phyloP scores from a whole-genome alignment of 2,113 vertebrate genomes.

The Cebidichthys violaceus region DNA sequence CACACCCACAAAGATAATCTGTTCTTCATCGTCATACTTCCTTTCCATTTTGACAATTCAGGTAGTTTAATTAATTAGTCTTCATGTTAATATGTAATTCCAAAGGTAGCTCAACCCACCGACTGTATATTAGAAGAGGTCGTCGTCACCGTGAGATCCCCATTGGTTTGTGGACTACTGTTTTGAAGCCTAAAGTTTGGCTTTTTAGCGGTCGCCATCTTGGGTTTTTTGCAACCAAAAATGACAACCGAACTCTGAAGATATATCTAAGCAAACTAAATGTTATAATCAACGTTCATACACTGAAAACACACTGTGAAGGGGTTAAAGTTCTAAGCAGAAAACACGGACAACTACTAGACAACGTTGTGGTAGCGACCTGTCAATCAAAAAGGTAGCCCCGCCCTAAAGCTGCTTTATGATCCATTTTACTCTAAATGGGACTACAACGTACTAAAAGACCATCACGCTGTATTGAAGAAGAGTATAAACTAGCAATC shows the following conservation, averaged over 20 bases:
- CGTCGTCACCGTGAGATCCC: background rate
- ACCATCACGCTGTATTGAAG: too few relatives aligned
- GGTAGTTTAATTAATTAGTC: background rate
- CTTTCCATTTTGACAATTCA: background rate
- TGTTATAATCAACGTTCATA: background rate
- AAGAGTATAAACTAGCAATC: too few relatives aligned
- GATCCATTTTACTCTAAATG: too few relatives aligned
- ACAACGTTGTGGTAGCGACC: too few relatives aligned
- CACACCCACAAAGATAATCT: too few relatives aligned
- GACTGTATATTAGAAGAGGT: background rate
- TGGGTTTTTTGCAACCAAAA: background rate
- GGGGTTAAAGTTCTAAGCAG: too few relatives aligned
- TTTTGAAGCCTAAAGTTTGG: too few relatives aligned
- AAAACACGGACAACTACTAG: too few relatives aligned
- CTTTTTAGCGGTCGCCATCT: too few relatives aligned
- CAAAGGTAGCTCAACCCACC: background rate
- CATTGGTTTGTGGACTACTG: background rate
- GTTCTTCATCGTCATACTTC: background rate
- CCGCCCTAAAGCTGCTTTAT: too few relatives aligned
- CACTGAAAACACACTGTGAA: background rate
- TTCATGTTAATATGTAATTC: background rate
- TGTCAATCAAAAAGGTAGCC: too few relatives aligned
- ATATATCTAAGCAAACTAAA: background rate
- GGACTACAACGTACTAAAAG: too few relatives aligned
- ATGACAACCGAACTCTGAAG: background rate